A percentile compares a stretch with the other conserved stretches of the same genome.
phyloP scores from a whole-genome alignment of 2,797 vertebrate species.

The Heterohyrax brucei region DNA sequence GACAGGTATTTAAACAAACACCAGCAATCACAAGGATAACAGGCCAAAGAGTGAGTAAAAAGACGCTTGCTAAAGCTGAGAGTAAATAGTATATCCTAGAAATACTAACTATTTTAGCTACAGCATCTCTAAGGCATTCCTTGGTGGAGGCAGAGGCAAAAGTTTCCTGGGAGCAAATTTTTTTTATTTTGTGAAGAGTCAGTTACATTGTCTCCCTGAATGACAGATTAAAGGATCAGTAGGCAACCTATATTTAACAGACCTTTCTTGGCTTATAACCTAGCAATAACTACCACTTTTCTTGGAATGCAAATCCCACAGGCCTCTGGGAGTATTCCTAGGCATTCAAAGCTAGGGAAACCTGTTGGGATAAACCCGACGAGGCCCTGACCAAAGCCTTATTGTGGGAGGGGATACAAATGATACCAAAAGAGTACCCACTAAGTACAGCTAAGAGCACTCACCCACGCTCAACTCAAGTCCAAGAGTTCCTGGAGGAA shows the following conservation, averaged over 20 bases:
- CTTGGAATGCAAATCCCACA: slow-evolving; percentile 34
- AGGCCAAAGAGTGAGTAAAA: slow-evolving; percentile 22
- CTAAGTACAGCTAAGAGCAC: background rate
- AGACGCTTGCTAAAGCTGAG: background rate
- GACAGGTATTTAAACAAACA: slow-evolving; percentile 25
- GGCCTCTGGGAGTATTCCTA: background rate
- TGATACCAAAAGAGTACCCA: background rate
- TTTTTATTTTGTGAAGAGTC: slow-evolving; percentile 71
- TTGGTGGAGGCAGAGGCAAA: slow-evolving; percentile 40
- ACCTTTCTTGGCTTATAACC: background rate
- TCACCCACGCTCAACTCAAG: background rate
- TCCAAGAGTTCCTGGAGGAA: background rate
- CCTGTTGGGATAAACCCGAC: background rate
- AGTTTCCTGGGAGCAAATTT: slow-evolving; percentile 20
- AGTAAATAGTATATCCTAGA: slow-evolving; percentile 48
- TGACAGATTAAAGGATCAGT: slow-evolving; percentile 13
- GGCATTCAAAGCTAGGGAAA: slow-evolving; percentile 26
- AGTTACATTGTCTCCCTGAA: slow-evolving; percentile 18
- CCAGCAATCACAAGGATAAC: slow-evolving; percentile 13
- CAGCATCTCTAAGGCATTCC: slow-evolving; percentile 19
- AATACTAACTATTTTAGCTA: slow-evolving; percentile 1
- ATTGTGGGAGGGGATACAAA: background rate
- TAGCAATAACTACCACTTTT: slow-evolving; percentile 66
- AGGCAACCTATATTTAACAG: background rate
- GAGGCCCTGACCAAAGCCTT: slow-evolving; percentile 38